A percentile compares a stretch with the other conserved stretches of the same genome.
phyloP scores from a whole-genome alignment of 2,797 vertebrate genomes.

The Lutjanus campechanus region DNA sequence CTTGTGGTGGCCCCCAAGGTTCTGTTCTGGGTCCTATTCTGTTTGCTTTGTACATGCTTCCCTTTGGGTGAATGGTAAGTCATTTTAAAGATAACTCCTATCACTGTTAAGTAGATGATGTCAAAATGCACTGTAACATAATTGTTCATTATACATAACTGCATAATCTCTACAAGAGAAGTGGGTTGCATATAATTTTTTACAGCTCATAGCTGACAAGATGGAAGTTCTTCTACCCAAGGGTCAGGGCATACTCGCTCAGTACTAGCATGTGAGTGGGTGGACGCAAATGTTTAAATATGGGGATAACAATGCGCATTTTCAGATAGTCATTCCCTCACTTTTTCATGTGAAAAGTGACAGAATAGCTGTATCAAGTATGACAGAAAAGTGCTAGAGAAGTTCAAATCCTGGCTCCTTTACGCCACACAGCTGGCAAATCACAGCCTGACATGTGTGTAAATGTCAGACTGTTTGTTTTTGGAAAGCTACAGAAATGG shows the following conservation, averaged over 20 bases:
- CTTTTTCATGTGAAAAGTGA: no score
- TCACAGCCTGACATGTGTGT: no score
- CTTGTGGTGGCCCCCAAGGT: slow-evolving; percentile 9
- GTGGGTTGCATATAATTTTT: neutral
- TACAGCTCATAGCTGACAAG: neutral
- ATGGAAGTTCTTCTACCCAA: neutral
- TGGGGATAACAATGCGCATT: no score
- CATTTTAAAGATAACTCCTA: neutral
- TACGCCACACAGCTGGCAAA: no score
- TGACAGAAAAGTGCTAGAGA: no score
- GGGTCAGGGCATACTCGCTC: neutral
- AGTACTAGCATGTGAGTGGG: neutral
- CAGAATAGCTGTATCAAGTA: no score
- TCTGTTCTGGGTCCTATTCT: neutral
- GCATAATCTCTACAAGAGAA: neutral
- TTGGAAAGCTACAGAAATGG: no score
- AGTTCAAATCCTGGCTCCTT: no score
- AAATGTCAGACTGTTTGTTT: no score
- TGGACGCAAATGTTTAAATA: no score
- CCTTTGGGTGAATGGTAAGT: no score
- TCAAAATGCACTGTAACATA: neutral
- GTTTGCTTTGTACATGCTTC: neutral
- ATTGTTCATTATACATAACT: neutral
- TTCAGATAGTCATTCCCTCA: no score
- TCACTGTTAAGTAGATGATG: neutral